Conservation (phyloP, 2,888 invertebrate genomes). For the Eucriotettix oculatus region DNA sequence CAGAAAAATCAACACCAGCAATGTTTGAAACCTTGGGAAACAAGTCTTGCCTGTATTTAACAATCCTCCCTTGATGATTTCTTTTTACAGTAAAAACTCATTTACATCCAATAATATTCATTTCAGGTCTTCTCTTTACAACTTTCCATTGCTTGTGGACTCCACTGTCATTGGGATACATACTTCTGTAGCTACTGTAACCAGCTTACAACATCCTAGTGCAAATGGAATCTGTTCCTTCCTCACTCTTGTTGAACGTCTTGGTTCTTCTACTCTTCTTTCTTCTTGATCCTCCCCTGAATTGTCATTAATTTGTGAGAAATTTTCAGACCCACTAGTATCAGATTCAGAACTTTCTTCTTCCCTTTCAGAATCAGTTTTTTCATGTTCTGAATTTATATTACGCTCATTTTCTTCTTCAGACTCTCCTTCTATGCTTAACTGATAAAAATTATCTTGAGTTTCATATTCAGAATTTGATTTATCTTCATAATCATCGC, state of each 20-base stretch:
- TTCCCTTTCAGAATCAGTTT: background rate
- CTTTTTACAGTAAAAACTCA: background rate
- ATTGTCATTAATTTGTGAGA: background rate
- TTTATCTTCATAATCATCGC: background rate
- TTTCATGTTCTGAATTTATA: background rate
- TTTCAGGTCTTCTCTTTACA: too few relatives aligned
- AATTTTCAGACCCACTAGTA: too few relatives aligned
- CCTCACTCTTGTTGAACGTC: too few relatives aligned
- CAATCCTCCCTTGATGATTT: background rate
- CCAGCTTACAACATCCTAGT: too few relatives aligned
- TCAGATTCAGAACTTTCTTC: background rate
- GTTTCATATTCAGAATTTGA: background rate
- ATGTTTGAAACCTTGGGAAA: background rate
- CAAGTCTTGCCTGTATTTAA: background rate
- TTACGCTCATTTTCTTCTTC: background rate
- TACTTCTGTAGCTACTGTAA: too few relatives aligned
- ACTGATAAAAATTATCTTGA: background rate
- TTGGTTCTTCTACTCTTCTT: background rate
- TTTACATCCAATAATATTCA: too few relatives aligned
- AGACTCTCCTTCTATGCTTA: background rate
- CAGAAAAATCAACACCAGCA: background rate
- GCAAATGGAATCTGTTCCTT: too few relatives aligned
- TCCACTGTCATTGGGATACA: too few relatives aligned
- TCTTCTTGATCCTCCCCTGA: background rate
- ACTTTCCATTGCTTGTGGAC: too few relatives aligned